Evolutionary conservation across 2,888 invertebrate species (phyloP), one percentile per base, ranked within the genome.

Genomic region (Lathronympha strigana): DNA sequence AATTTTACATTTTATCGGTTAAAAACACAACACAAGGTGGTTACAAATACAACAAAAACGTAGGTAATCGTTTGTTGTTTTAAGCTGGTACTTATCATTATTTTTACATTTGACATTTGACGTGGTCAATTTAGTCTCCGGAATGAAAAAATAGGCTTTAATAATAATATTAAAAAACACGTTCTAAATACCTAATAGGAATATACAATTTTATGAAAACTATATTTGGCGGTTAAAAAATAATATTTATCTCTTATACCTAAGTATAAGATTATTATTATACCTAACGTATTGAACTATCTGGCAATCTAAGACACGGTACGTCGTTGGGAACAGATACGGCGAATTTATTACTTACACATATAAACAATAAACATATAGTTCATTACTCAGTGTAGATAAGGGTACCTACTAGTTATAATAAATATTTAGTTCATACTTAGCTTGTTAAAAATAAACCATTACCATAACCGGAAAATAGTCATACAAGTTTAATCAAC

Each of bases 311-410:
- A 40, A 23, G 9, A 55, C 25, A 43, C 17, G 28, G 17, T 40
- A 40, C 17, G 55, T 55, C 55, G 55, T 55, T 72, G 83, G 82
- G 80, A 83, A 76, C 82, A 83, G 73, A 75, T 67, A 67, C 70
- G 73, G 73, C 80, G 83, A 83, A 83, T 83, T 84, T 84, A 83
- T 74, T 82, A 83, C 64, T 31, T 64, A 58, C 57, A 51, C 67
- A 1, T 6, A 40, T 17, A n/a, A n/a, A n/a, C n/a, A n/a, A 17
- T 4, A 2, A 4, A 19, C 9, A 4, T 31, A 31, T 17, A 31
- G 4, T 17, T 28, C 17, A 1, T 19, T 31, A 33, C 33, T 33
- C 0, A 1, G 13, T 25, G 9, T 33, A 33, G 33, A 13, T 33
- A 33, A n/a, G 33, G 11, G 9, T 9, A 4, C 25, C 25, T 25